Percentiles rank a stretch among this genome's conserved stretches.
Evolutionary conservation across 2,113 vertebrate genomes (phyloP).

Genomic region (Phrynosoma blainvillii): DNA sequence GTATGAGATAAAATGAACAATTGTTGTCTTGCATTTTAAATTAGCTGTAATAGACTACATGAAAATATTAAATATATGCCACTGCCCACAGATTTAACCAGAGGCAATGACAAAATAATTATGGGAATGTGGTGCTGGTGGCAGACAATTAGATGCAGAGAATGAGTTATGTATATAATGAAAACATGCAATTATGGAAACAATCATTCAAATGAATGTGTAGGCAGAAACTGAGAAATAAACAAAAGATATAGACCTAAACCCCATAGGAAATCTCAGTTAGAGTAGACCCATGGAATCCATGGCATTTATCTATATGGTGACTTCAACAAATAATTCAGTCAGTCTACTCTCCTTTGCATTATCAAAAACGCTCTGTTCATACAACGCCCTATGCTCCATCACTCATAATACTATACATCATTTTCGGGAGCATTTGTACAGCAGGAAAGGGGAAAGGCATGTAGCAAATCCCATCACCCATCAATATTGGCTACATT

Average conservation of each 20-base stretch:
- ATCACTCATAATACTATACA: not conserved
- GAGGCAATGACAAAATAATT: slow-evolving; percentile 23
- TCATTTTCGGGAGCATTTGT: not conserved
- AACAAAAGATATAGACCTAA: not conserved
- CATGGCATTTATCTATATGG: not conserved
- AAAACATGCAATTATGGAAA: slow-evolving; percentile 17
- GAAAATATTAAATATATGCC: slow-evolving; percentile 9
- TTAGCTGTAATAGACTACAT: not conserved
- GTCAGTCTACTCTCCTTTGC: too few relatives aligned
- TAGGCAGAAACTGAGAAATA: not conserved
- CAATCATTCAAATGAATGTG: not conserved
- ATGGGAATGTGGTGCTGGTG: not conserved
- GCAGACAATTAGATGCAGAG: slow-evolving; percentile 11
- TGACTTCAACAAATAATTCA: not conserved
- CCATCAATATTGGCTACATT: not conserved
- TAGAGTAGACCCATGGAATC: too few relatives aligned
- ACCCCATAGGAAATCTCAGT: not conserved
- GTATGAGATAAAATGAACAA: slow-evolving; percentile 50
- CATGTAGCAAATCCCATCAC: not conserved
- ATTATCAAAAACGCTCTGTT: not conserved
- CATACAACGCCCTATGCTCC: not conserved
- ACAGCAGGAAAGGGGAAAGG: not conserved
- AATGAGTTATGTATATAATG: not conserved
- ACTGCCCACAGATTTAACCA: slow-evolving; percentile 1
- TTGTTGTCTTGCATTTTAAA: slow-evolving; percentile 13